These are phyloP conservation scores for Lepidonotus clava DNA, from an alignment of 2,888 invertebrate genomes.

Conservation along the genomic window DNA sequence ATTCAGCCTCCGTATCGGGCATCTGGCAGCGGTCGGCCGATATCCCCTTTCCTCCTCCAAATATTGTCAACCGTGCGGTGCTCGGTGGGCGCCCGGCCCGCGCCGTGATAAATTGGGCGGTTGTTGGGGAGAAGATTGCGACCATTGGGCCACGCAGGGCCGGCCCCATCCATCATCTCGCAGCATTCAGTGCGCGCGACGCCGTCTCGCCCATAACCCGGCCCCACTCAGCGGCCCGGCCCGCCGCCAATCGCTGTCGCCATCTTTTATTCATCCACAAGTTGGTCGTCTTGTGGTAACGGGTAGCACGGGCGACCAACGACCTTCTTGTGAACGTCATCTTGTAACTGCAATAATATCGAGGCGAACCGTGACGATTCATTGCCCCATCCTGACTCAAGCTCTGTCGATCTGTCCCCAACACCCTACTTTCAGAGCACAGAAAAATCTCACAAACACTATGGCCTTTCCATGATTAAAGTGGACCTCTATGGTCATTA, in stretches of 20 bases:
- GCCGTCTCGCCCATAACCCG: slow-evolving; percentile 22
- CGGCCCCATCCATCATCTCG: slow-evolving; percentile 39
- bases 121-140: slow-evolving; percentile 48
- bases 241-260: slow-evolving; percentile 21
- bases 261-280: slow-evolving; percentile 37
- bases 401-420: no score
- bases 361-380: no score
- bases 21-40: neutral
- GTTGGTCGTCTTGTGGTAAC: slow-evolving; percentile 2
- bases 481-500: no score
- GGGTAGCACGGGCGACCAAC: no score
- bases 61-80: no score
- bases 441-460: no score
- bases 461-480: no score
- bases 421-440: no score
- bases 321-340: no score
- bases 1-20: slow-evolving; percentile 1
- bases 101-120: slow-evolving; percentile 44
- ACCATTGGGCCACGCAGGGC: slow-evolving; percentile 13
- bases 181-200: slow-evolving; percentile 33
- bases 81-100: no score
- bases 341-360: no score
- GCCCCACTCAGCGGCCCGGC: neutral
- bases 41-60: neutral
- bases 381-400: no score